Evolutionary conservation across 2,797 vertebrate genomes (phyloP).

Genomic region (Mallotus villosus): DNA sequence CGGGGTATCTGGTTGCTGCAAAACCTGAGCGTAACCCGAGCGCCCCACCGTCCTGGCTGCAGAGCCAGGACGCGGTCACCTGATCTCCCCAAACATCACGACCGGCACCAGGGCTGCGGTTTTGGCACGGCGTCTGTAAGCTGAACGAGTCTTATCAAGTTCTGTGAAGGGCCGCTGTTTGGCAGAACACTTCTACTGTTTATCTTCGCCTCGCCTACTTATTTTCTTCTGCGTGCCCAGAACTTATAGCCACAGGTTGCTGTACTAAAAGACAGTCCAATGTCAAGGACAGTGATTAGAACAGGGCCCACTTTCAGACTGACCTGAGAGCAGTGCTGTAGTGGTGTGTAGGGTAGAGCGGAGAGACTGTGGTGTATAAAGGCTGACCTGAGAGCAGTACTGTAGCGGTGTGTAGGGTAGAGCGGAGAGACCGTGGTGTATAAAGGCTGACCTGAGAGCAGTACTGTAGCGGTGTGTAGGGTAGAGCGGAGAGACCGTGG

Average conservation of each 20-base stretch:
- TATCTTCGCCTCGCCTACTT: not conserved
- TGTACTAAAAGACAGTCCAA: no score
- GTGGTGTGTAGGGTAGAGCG: conserved; percentile 77
- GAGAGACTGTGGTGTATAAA: not conserved
- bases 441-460: conserved; percentile 77
- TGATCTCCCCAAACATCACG: not conserved
- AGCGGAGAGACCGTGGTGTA: not conserved
- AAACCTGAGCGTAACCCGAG: not conserved
- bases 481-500: not conserved
- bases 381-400: conserved; percentile 82
- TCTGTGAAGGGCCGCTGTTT: not conserved
- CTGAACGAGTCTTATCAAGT: not conserved
- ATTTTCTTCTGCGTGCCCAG: not conserved
- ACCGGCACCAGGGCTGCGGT: not conserved
- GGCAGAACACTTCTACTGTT: not conserved
- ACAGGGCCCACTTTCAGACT: conserved; percentile 51
- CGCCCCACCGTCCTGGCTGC: not conserved
- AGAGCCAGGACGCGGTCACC: no score
- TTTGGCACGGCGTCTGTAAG: not conserved
- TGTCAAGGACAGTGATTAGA: no score
- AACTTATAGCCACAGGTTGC: no score
- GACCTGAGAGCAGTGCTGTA: conserved; percentile 93
- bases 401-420: conserved; percentile 72
- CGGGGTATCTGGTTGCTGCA: not conserved
- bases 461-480: conserved; percentile 78